Evolutionary conservation across 2,797 vertebrate genomes (phyloP).

Genomic region (Rhinella marina): DNA sequence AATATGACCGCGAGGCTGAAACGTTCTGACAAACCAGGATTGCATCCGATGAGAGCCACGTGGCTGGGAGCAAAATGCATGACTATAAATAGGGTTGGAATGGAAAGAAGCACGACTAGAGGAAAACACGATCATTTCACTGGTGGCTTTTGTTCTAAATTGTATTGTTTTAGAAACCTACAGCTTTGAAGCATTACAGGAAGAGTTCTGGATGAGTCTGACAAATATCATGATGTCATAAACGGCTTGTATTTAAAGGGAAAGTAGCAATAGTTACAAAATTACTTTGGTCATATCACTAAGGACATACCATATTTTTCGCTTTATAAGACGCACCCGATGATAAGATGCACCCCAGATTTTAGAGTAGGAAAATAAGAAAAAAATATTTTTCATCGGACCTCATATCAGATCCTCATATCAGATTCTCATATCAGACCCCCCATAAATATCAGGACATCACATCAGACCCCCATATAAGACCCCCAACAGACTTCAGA

Average conservation of each 20-base stretch:
- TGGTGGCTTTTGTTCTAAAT: neutral
- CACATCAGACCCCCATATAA: too few species aligned
- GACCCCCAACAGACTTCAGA: too few species aligned
- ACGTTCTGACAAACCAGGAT: slow-evolving; percentile 35
- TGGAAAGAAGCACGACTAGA: slow-evolving; percentile 32
- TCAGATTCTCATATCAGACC: too few species aligned
- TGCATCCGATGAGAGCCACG: slow-evolving; percentile 48
- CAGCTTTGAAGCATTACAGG: neutral
- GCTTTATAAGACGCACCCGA: too few species aligned
- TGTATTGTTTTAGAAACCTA: slow-evolving; percentile 14
- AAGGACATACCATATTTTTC: neutral
- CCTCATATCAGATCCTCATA: too few species aligned
- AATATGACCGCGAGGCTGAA: slow-evolving; percentile 39
- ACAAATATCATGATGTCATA: slow-evolving; percentile 16
- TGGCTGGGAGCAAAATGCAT: slow-evolving; percentile 50
- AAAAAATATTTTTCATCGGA: too few species aligned
- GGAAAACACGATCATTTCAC: slow-evolving; percentile 37
- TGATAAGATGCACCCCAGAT: too few species aligned
- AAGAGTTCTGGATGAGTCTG: neutral
- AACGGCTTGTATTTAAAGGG: neutral
- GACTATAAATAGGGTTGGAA: slow-evolving; percentile 59
- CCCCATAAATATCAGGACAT: too few species aligned
- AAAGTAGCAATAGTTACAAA: neutral
- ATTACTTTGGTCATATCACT: neutral
- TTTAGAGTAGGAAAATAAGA: too few species aligned